Evolutionary conservation across 2,113 vertebrate species (phyloP), one percentile per base, ranked within the genome.

Genomic region (Aldabrachelys gigantea): DNA sequence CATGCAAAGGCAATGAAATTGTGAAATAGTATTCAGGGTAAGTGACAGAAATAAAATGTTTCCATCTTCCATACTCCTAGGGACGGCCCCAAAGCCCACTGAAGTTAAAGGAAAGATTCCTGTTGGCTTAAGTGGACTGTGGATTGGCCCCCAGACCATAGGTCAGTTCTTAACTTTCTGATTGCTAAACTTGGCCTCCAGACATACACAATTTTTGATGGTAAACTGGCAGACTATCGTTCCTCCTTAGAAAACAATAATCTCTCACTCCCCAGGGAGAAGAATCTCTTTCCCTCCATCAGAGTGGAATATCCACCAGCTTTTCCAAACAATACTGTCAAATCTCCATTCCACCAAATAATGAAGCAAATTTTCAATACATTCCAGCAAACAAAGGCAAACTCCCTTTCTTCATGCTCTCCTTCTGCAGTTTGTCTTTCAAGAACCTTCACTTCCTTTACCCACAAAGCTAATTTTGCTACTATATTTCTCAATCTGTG

Each of bases 161-260:
- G 87, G 93, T 96, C 95, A 96, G 96, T 95, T 96, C 90, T 93
- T 92, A 84, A 91, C 90, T 96, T 89, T 97, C 90, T 97, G 96
- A 97, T 95, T 96, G 95, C 87, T 88, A 83, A 97, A 93, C 94
- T 97, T 96, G 96, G 95, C 97, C 96, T 81, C 85, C 21, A 54
- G 89, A 88, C 47, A 84, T 57, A 27, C 76, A 38, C 27, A 0
- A 57, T 97, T 96, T 96, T 95, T 85, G 86, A 80, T 96, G 0
- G 62, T 81, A 88, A 89, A 82, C 2, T 1, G 89, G 81, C 85
- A 80, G 93, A 95, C 93, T 95, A 95, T 91, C 96, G 90, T 81
- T 96, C 72, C 89, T 88, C 72, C 96, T 81, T 95, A 90, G 75
- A 47, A 53, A 93, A 89, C 80, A 95, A 2, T 96, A 96, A 97